Percentiles rank a stretch among this genome's conserved stretches.
phyloP scores from a whole-genome alignment of 1,140 invertebrate genomes.

The Harlomillsia oculata region DNA sequence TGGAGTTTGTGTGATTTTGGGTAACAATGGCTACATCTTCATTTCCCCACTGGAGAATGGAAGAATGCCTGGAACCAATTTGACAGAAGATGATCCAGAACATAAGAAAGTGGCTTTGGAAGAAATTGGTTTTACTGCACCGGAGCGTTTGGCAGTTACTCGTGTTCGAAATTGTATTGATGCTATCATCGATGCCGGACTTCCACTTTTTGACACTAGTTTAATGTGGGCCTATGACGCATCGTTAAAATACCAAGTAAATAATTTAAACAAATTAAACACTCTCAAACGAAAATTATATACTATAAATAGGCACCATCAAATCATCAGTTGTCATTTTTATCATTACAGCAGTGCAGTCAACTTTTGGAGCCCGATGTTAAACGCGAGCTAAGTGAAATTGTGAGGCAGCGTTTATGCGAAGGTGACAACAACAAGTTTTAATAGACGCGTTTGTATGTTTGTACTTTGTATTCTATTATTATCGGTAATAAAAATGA shows the following conservation, averaged over 20 bases:
- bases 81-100: conserved; percentile 52
- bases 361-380: too few species aligned
- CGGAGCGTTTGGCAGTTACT: conserved; percentile 71
- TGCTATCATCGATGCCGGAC: conserved; percentile 68
- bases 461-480: too few species aligned
- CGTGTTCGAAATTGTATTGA: conserved; percentile 81
- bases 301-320: not conserved
- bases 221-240: conserved; percentile 85
- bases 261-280: conserved; percentile 14
- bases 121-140: conserved; percentile 44
- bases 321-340: too few species aligned
- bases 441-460: too few species aligned
- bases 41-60: conserved; percentile 58
- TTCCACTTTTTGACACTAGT: conserved; percentile 85
- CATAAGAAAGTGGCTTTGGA: conserved; percentile 74
- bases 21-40: conserved; percentile 96
- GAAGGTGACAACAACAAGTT: too few species aligned
- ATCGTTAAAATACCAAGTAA: conserved; percentile 67
- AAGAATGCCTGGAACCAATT: conserved; percentile 36
- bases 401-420: too few species aligned
- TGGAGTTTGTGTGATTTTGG: conserved; percentile 84
- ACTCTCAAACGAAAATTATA: not conserved
- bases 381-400: too few species aligned
- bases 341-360: too few species aligned
- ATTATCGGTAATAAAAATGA: too few species aligned